Evolutionary conservation across 2,113 vertebrate species (phyloP).

Genomic region (Burhinus bistriatus): DNA sequence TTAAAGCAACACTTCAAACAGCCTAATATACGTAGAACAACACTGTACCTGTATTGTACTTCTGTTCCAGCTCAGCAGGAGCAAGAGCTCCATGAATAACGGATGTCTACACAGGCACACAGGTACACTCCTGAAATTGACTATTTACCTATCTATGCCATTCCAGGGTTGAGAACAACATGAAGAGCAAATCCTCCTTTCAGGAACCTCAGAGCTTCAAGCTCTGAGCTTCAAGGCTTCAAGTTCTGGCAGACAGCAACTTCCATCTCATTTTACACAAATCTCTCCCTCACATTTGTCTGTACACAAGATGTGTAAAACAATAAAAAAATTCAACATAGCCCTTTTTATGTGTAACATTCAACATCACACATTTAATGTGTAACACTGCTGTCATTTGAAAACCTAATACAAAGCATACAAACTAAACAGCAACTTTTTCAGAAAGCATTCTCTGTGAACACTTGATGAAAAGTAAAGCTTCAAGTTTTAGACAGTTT

Average conservation of each 20-base stretch:
- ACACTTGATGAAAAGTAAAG: background rate
- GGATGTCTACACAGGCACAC: background rate
- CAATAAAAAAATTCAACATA: background rate
- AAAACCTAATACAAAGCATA: background rate
- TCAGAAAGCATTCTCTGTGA: background rate
- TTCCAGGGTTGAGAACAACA: background rate
- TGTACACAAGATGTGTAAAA: background rate
- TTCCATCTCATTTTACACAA: background rate
- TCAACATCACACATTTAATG: background rate
- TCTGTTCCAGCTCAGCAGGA: background rate
- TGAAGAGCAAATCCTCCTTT: background rate
- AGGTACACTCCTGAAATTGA: background rate
- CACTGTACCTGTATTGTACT: background rate
- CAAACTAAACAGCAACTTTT: background rate
- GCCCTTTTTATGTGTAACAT: background rate
- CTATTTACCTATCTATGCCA: background rate
- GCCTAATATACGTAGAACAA: background rate
- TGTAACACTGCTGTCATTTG: background rate
- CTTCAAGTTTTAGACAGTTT: background rate
- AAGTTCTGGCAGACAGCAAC: background rate
- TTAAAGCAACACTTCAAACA: background rate
- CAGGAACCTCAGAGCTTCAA: background rate
- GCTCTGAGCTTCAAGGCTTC: background rate
- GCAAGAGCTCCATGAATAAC: background rate
- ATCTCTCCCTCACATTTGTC: background rate